Evolutionary conservation across 2,113 vertebrate species (phyloP).

Genomic region (Irena cyanogastra): DNA sequence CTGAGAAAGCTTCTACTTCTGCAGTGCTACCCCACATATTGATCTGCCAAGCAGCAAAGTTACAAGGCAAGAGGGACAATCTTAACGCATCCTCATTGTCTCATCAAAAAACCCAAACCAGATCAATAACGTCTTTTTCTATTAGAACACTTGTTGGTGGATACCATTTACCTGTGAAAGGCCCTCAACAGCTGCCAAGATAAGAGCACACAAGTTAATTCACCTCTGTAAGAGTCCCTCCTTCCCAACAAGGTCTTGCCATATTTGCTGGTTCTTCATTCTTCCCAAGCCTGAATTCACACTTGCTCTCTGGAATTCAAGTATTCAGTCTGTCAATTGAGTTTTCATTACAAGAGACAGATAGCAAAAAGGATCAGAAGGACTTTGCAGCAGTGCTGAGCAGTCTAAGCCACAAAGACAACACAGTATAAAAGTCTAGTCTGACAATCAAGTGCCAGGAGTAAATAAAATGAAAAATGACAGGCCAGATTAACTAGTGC

Average conservation of each 20-base stretch:
- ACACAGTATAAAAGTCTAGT: neutral
- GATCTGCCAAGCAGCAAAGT: neutral
- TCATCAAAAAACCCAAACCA: neutral
- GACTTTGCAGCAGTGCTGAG: neutral
- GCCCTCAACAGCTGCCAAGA: neutral
- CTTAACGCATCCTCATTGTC: neutral
- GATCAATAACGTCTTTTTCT: neutral
- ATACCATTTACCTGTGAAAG: neutral
- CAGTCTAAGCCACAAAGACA: neutral
- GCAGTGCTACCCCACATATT: neutral
- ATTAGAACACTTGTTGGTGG: neutral
- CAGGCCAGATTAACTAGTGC: neutral
- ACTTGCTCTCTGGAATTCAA: neutral
- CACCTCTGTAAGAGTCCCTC: neutral
- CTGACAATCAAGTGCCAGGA: neutral
- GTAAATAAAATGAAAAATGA: slow-evolving; percentile 9
- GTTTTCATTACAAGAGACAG: neutral
- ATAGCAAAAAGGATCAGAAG: slow-evolving; percentile 16
- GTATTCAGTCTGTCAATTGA: neutral
- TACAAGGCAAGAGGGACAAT: neutral
- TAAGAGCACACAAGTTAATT: neutral
- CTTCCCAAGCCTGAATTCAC: neutral
- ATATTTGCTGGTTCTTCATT: neutral
- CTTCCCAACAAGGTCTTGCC: neutral
- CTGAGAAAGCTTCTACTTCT: neutral